Conservation (phyloP, 2,888 invertebrate genomes). For the Amphipoea oculea region DNA sequence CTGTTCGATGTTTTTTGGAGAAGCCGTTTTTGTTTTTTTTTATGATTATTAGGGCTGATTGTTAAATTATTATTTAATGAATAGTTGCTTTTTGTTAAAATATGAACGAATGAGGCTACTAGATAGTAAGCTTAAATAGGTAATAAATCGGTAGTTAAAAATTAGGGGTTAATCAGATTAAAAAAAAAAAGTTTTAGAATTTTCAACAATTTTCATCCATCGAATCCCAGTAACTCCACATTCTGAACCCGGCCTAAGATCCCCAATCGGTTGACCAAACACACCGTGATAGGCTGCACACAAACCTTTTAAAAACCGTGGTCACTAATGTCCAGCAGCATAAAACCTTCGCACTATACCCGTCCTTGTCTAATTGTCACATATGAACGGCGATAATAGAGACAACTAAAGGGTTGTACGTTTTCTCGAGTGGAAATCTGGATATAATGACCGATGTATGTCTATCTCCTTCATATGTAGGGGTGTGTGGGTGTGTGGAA, state of each 20-base stretch:
- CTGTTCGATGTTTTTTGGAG: slow-evolving; percentile 44
- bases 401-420: slow-evolving; percentile 86
- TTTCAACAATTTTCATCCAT: background rate
- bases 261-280: slow-evolving; percentile 79
- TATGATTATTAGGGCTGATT: background rate
- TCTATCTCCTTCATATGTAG: slow-evolving; percentile 88
- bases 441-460: slow-evolving; percentile 83
- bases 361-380: slow-evolving; percentile 80
- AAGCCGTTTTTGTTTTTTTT: slow-evolving; percentile 21
- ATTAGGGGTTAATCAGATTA: accelerated
- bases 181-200: background rate
- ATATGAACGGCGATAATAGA: slow-evolving; percentile 82
- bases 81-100: background rate
- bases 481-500: slow-evolving; percentile 83
- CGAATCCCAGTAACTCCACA: slow-evolving; percentile 9
- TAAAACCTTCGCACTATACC: slow-evolving; percentile 75
- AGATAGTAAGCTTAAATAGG: background rate
- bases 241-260: slow-evolving; percentile 64
- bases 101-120: background rate
- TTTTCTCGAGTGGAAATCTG: slow-evolving; percentile 86
- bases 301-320: slow-evolving; percentile 77
- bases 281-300: slow-evolving; percentile 81
- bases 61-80: background rate
- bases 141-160: background rate
- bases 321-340: slow-evolving; percentile 84